Conservation (phyloP, 1,140 invertebrate genomes). For the Potamilus streckersoni region DNA sequence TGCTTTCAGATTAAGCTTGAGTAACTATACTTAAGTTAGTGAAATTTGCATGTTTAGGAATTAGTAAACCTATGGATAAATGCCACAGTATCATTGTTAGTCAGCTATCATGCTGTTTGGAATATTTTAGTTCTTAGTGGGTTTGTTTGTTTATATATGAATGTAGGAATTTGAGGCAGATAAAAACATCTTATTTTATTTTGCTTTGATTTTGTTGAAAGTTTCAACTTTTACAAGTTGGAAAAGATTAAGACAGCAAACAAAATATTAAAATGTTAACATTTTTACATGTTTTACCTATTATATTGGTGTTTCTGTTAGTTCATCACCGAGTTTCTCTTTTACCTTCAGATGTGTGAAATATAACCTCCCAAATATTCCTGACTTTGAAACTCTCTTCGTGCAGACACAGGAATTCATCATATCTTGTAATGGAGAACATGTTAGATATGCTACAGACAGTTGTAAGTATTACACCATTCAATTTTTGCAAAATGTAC, state of each 20-base stretch:
- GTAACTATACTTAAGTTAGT: too few relatives aligned
- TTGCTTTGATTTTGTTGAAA: background rate
- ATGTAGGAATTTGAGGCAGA: background rate
- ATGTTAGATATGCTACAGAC: slow-evolving; percentile 86
- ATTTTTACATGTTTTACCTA: background rate
- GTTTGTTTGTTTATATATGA: background rate
- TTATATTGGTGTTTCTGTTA: background rate
- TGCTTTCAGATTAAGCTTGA: too few relatives aligned
- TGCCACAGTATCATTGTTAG: too few relatives aligned
- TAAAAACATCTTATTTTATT: background rate
- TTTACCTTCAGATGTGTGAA: slow-evolving; percentile 65
- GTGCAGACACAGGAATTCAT: slow-evolving; percentile 85
- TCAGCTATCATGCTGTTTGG: too few relatives aligned
- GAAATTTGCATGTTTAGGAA: too few relatives aligned
- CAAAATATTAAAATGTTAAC: background rate
- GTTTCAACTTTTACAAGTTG: background rate
- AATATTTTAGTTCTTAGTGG: too few relatives aligned
- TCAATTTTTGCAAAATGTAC: too few relatives aligned
- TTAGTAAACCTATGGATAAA: too few relatives aligned
- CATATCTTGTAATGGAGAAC: slow-evolving; percentile 84
- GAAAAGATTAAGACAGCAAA: background rate
- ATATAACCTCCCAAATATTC: slow-evolving; percentile 59
- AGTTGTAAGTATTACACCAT: slow-evolving; percentile 77
- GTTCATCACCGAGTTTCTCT: slow-evolving; percentile 13
- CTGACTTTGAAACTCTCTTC: slow-evolving; percentile 69